Evolutionary conservation across 1,140 invertebrate species (phyloP).

Genomic region (Charaxes varanes): DNA sequence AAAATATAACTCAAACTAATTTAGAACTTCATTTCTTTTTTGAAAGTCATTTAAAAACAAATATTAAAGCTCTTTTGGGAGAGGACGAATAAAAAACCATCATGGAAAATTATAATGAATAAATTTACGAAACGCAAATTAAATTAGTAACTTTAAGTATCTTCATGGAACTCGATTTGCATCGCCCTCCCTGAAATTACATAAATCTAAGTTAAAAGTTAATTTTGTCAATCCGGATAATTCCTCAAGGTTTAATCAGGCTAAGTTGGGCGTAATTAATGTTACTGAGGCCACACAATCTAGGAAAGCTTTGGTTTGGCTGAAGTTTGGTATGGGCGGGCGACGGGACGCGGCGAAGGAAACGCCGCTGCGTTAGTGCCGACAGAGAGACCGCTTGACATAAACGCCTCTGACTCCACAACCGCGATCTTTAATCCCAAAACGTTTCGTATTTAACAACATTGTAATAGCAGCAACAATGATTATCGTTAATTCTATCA

Average conservation of each 20-base stretch:
- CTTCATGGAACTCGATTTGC: slow-evolving; percentile 19
- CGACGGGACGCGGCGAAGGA: slow-evolving; percentile 25
- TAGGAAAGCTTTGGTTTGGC: slow-evolving; percentile 63
- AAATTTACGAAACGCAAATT: too few relatives aligned
- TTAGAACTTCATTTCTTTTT: too few relatives aligned
- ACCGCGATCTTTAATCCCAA: too few relatives aligned
- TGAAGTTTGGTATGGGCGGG: slow-evolving; percentile 36
- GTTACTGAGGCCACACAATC: slow-evolving; percentile 69
- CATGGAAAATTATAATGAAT: too few relatives aligned
- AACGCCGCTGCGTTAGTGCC: slow-evolving; percentile 35
- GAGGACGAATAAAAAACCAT: too few relatives aligned
- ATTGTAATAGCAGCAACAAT: too few relatives aligned
- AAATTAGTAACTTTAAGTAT: slow-evolving; percentile 22
- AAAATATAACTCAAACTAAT: too few relatives aligned
- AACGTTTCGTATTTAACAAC: too few relatives aligned
- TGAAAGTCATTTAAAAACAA: too few relatives aligned
- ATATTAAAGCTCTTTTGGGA: too few relatives aligned
- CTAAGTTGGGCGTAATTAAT: slow-evolving; percentile 72
- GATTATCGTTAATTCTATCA: too few relatives aligned
- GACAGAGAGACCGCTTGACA: slow-evolving; percentile 32
- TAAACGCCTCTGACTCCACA: slow-evolving; percentile 27
- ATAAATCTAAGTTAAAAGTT: slow-evolving; percentile 73
- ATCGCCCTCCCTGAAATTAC: slow-evolving; percentile 26
- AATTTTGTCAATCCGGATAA: slow-evolving; percentile 72
- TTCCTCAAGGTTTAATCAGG: slow-evolving; percentile 73